phyloP scores from a whole-genome alignment of 2,888 invertebrate genomes.

The Aelia acuminata region DNA sequence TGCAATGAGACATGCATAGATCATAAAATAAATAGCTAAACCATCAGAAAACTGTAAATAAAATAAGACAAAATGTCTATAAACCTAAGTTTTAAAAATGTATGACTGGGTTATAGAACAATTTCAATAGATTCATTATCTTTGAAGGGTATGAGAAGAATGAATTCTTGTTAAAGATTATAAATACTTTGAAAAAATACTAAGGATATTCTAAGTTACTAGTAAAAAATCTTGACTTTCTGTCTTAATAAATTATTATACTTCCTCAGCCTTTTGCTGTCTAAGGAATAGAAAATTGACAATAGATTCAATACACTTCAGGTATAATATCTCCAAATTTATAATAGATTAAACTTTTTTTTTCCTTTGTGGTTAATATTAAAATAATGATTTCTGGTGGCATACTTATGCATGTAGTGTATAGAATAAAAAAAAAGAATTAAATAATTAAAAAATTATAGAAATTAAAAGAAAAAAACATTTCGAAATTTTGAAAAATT shows the following conservation, averaged over 20 bases:
- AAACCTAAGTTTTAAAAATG: no score
- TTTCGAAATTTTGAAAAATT: not conserved
- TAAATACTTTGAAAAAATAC: no score
- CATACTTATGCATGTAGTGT: constrained; percentile 31
- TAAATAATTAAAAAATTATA: not conserved
- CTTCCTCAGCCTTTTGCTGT: not conserved
- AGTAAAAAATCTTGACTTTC: no score
- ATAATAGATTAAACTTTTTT: not conserved
- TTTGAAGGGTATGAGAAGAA: no score
- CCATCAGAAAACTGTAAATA: constrained; percentile 15
- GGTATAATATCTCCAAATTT: not conserved
- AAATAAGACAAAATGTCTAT: no score
- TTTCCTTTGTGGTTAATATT: not conserved
- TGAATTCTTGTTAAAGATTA: no score
- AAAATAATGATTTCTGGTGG: not conserved
- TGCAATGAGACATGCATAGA: constrained; percentile 39
- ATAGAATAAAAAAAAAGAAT: not conserved
- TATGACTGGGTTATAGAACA: no score
- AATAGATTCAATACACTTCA: not conserved
- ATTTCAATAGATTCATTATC: no score
- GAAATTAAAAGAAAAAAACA: not conserved
- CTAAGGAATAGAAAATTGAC: not conserved
- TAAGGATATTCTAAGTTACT: no score
- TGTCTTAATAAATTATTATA: no score
- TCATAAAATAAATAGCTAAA: not conserved